These are phyloP conservation scores for Pseudolaguvia tuberculata DNA, from an alignment of 2,113 vertebrate genomes.

Conservation along the genomic window DNA sequence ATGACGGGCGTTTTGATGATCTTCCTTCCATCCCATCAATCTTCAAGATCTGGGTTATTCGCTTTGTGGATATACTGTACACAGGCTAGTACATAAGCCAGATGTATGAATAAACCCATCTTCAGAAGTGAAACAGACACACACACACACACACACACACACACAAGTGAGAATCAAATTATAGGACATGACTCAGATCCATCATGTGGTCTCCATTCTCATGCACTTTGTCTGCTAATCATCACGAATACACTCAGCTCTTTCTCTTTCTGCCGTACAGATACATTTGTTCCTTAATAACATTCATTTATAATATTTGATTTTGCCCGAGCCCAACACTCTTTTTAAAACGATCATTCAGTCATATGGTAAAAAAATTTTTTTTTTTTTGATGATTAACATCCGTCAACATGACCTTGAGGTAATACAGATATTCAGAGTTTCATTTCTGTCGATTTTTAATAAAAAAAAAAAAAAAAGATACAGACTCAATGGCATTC, in stretches of 20 bases:
- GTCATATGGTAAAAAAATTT: no score
- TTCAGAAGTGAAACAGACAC: slow-evolving; percentile 23
- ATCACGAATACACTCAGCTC: slow-evolving; percentile 38
- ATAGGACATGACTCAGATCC: slow-evolving; percentile 44
- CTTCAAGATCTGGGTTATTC: background rate
- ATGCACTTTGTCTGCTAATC: slow-evolving; percentile 40
- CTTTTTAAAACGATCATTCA: background rate
- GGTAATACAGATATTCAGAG: background rate
- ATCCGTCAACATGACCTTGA: background rate
- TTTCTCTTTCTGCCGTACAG: slow-evolving; percentile 32
- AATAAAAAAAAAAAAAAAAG: background rate
- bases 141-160: no score
- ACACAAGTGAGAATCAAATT: slow-evolving; percentile 43
- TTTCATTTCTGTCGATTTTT: background rate
- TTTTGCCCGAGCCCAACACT: background rate
- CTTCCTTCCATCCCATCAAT: background rate
- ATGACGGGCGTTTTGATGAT: background rate
- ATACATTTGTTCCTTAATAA: slow-evolving; percentile 27
- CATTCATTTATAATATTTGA: background rate
- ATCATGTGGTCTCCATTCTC: slow-evolving; percentile 41
- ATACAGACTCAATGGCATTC: background rate
- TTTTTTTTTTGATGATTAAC: no score
- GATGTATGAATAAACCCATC: slow-evolving; percentile 18
- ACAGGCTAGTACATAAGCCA: background rate
- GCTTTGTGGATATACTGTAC: background rate